These are phyloP conservation scores for Schizopygopsis malacanthus DNA, from an alignment of 2,797 vertebrate species.

Conservation along the genomic window DNA sequence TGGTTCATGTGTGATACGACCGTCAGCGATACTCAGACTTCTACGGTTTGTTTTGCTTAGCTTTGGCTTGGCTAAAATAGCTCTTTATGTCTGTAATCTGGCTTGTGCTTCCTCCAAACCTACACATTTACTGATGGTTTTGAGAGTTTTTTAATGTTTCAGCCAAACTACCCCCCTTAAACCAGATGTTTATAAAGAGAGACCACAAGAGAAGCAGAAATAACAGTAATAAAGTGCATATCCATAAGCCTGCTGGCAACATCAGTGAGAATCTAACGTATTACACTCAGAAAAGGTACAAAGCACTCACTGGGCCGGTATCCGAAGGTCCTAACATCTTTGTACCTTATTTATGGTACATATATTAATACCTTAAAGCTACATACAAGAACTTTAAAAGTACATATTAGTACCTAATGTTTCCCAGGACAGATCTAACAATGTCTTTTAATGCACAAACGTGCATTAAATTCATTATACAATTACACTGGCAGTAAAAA, in stretches of 20 bases:
- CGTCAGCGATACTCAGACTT: conserved; percentile 30
- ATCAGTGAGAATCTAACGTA: conserved; percentile 9
- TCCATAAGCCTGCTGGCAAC: conserved; percentile 42
- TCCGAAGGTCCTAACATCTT: background rate
- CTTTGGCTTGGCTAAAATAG: conserved; percentile 50
- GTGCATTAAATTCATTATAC: background rate
- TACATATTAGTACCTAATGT: background rate
- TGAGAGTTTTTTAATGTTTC: conserved; percentile 60
- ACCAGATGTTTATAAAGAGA: conserved; percentile 67
- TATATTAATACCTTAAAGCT: too few species aligned
- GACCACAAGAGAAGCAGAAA: conserved; percentile 69
- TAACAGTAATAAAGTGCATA: conserved; percentile 65
- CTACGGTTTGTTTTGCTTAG: background rate
- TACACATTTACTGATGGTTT: conserved; percentile 55
- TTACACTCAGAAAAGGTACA: background rate
- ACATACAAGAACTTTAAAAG: too few species aligned
- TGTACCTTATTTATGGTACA: background rate
- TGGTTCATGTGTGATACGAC: conserved; percentile 10
- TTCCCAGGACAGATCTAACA: background rate
- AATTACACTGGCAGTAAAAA: conserved; percentile 2
- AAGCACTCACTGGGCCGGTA: background rate
- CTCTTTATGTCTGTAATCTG: conserved; percentile 62
- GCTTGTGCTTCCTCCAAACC: conserved; percentile 57
- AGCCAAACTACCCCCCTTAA: conserved; percentile 63
- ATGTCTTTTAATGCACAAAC: background rate